These are phyloP conservation scores for Leptatherina wallacei DNA, from an alignment of 2,797 vertebrate species.

Conservation along the genomic window DNA sequence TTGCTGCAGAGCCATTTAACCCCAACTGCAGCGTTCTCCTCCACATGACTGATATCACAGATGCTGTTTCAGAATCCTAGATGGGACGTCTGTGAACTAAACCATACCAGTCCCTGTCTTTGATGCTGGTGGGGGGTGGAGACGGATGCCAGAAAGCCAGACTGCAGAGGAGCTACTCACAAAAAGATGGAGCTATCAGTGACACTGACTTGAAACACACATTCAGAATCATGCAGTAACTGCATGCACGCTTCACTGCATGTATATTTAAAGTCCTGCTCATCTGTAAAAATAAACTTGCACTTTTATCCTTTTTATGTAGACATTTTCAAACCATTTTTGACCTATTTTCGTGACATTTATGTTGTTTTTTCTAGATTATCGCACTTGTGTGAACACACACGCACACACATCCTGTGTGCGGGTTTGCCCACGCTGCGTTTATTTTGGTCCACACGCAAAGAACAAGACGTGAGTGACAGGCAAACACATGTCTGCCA, in stretches of 20 bases:
- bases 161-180: slow-evolving; percentile 25
- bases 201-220: slow-evolving; percentile 36
- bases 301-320: neutral
- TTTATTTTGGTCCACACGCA: slow-evolving; percentile 35
- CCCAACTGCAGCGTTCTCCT: slow-evolving; percentile 21
- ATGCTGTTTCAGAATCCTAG: slow-evolving; percentile 43
- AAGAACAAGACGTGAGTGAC: slow-evolving; percentile 57
- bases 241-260: neutral
- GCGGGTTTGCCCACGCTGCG: neutral
- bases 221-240: slow-evolving; percentile 3
- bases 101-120: slow-evolving; percentile 48
- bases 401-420: slow-evolving; percentile 10
- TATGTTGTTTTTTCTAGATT: slow-evolving; percentile 13
- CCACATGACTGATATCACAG: slow-evolving; percentile 55
- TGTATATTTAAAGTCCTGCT: neutral
- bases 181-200: slow-evolving; percentile 33
- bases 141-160: slow-evolving; percentile 37
- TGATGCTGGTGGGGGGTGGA: slow-evolving; percentile 50
- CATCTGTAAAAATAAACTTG: neutral
- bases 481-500: slow-evolving; percentile 59
- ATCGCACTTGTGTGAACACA: slow-evolving; percentile 3
- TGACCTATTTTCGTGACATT: neutral
- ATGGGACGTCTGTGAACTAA: slow-evolving; percentile 58
- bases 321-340: slow-evolving; percentile 13
- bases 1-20: slow-evolving; percentile 3